Percentiles rank a stretch among this genome's conserved stretches.
Conservation (phyloP, 2,888 invertebrate genomes). For the Tholera decimalis region DNA sequence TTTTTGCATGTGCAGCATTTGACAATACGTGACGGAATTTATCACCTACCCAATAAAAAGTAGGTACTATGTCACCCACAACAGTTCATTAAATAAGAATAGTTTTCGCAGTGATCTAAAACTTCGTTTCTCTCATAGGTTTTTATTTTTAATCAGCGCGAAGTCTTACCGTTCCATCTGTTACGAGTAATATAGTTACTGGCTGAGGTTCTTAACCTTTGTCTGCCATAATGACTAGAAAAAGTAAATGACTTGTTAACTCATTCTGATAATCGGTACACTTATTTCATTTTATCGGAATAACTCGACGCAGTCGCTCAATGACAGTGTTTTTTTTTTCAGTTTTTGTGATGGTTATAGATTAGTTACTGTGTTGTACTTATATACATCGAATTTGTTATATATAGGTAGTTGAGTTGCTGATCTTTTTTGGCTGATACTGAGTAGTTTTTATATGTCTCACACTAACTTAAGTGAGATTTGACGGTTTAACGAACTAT, state of each 20-base stretch:
- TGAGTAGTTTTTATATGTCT: background rate
- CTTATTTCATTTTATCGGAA: constrained; percentile 42
- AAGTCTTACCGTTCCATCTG: constrained; percentile 60
- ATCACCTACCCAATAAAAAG: constrained; percentile 25
- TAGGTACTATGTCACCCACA: constrained; percentile 2
- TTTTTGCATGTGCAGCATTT: constrained; percentile 21
- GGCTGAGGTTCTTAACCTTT: constrained; percentile 71
- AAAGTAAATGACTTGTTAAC: constrained; percentile 64
- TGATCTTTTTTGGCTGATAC: background rate
- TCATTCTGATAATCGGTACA: constrained; percentile 53
- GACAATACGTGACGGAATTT: constrained; percentile 44
- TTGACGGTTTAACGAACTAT: background rate
- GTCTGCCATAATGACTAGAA: constrained; percentile 59
- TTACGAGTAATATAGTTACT: constrained; percentile 51
- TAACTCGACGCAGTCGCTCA: constrained; percentile 9
- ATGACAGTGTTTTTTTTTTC: background rate
- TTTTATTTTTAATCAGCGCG: constrained; percentile 55
- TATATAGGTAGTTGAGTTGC: background rate
- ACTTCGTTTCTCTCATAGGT: constrained; percentile 9
- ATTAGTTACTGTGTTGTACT: background rate
- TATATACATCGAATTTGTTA: background rate
- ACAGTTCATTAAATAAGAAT: background rate
- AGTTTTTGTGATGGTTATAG: constrained; percentile 13
- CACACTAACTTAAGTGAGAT: background rate
- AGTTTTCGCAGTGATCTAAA: constrained; percentile 3